Base-by-base conservation (phyloP, 2,888 invertebrate species). In the Polietes domitor region DNA sequence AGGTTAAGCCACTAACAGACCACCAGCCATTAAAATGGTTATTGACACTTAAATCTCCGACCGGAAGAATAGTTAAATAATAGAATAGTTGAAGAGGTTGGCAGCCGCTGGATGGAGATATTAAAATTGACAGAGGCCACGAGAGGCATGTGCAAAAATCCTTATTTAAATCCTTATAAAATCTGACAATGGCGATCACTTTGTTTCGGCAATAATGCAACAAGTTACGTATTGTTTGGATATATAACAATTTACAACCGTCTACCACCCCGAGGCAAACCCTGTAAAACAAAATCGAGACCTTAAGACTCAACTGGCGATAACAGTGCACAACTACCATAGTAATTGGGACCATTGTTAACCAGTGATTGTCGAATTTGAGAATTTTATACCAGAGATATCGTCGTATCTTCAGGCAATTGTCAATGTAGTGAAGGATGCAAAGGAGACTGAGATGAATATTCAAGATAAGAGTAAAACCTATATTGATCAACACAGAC, bases 21-120 rank as follows among this genome's bases (percentile, higher is more conserved):
- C 65, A 65, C 7, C 17, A 65, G 21, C 63, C 63, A 3, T 26
- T 61, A 4, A 61, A 61, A 15, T 63, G 92, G 92, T 81, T 93
- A 10, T 83, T 91, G 82, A 86, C 88, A 0, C 41, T 92, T 2
- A 91, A 92, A 79, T 88, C 92, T n/a, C 90, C 91, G 0, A 87
- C 88, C 10, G 92, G 92, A 5, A 78, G 93, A 58, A 85, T 93
- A 0, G 91, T 90, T 0, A 82, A 93, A 41, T 93, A 85, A 53
- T 80, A 1, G 1, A 79, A 73, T 50, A 83, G 85, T 83, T 0
- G 87, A 87, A 83, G 90, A 91, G 19, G 47, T 91, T 0, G 85
- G 86, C 4, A 85, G 80, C n/a, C 71, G 87, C 17, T 87, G 87
- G 86, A 63, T 85, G 0, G 91, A 91, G 63, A 32, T 91, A 0